phyloP scores from a whole-genome alignment of 2,888 invertebrate species.

The Habrosyne pyritoides region DNA sequence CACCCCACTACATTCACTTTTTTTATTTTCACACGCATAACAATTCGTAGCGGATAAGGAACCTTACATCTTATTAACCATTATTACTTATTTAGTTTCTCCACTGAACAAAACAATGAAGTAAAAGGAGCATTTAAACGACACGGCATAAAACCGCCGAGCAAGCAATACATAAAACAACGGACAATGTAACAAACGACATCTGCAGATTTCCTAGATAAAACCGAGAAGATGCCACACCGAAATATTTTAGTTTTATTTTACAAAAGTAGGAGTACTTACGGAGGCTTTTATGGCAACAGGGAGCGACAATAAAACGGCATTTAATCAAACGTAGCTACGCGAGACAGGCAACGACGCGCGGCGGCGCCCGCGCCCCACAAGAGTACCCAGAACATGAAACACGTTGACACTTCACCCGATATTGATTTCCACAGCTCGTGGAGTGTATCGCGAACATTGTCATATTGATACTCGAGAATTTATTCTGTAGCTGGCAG shows the following conservation, averaged over 20 bases:
- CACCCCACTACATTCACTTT: constrained; percentile 32
- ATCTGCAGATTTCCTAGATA: constrained; percentile 59
- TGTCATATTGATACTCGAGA: constrained; percentile 58
- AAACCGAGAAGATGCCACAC: constrained; percentile 47
- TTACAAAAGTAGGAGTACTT: constrained; percentile 60
- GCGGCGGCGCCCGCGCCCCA: constrained; percentile 29
- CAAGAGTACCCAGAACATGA: constrained; percentile 32
- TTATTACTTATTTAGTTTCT: constrained; percentile 48
- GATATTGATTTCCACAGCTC: constrained; percentile 47
- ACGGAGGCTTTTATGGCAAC: constrained; percentile 56
- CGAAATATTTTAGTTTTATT: constrained; percentile 65
- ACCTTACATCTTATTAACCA: not conserved
- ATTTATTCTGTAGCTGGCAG: constrained; percentile 54
- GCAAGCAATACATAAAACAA: constrained; percentile 63
- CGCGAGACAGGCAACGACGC: constrained; percentile 33
- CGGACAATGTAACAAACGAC: constrained; percentile 58
- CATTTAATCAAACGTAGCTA: constrained; percentile 58
- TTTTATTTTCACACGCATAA: constrained; percentile 20
- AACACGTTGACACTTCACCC: constrained; percentile 44
- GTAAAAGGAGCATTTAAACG: constrained; percentile 54
- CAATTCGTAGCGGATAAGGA: not conserved
- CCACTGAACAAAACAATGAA: constrained; percentile 53
- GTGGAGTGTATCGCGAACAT: constrained; percentile 35
- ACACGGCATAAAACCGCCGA: constrained; percentile 57
- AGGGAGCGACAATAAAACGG: constrained; percentile 54